Base-by-base conservation (phyloP, 2,797 vertebrate species). In the Austrolebias charrua region DNA sequence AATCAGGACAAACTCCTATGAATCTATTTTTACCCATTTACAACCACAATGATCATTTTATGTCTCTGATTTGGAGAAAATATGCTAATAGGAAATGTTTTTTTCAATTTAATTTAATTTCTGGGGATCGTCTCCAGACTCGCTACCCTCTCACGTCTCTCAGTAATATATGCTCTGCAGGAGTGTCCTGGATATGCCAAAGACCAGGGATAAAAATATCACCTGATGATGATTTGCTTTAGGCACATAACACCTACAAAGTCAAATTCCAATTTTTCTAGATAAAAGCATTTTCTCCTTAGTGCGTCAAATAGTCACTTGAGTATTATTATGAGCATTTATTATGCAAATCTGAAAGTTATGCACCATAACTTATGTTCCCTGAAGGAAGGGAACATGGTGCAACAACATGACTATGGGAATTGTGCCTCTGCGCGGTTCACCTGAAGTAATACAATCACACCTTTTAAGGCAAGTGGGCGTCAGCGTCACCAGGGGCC, bases 271-370 rank as follows among this genome's bases (percentile, higher is more conserved):
- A 15, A 1, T 10, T 18, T 45, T 63, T 38, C 12, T 38, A 8
- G 6, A 38, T 20, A 45, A 54, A 38, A 52, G 20, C 6, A 24
- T 38, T 15, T 45, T 33, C 40, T 62, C 52, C 16, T 24, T 40
- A 13, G 7, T 18, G 42, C 28, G 24, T 24, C 44, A n/a, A 55
- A 38, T 13, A 28, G 44, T 24, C 51, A 47, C 29, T 55, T 47
- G 3, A 38, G 18, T 28, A 13, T 31, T 28, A n/a, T 46, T n/a
- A 12, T 12, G 29, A 18, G 28, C 9, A 38, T 24, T 46, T 54
- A 28, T 46, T 38, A 43, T 63, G 50, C 44, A 55, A 46, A 54
- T 48, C 18, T n/a, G n/a, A n/a, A n/a, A n/a, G n/a, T n/a, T n/a
- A n/a, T n/a, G n/a, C n/a, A n/a, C n/a, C n/a, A n/a, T n/a, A n/a